phyloP scores from a whole-genome alignment of 2,888 invertebrate genomes.

The Archips crataeganus region DNA sequence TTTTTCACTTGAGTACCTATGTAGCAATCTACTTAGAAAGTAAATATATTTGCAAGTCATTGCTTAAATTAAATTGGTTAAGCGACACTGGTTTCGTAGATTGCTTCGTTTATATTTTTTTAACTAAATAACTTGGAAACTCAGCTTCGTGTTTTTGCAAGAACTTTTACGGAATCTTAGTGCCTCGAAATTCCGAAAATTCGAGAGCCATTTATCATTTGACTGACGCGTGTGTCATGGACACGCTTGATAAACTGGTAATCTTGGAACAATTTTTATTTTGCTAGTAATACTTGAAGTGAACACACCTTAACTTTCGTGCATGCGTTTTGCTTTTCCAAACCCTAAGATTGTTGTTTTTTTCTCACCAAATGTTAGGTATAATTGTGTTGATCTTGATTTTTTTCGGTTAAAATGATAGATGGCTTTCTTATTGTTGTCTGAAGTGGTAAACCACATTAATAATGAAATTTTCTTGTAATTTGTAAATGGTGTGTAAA shows the following conservation, averaged over 20 bases:
- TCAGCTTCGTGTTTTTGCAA: conserved; percentile 4
- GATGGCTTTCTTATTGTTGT: too few relatives aligned
- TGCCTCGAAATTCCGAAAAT: conserved; percentile 20
- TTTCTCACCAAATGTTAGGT: too few relatives aligned
- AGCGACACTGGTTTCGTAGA: background rate
- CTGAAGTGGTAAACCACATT: too few relatives aligned
- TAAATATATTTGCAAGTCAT: conserved; percentile 2
- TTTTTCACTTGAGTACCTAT: too few relatives aligned
- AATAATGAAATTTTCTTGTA: too few relatives aligned
- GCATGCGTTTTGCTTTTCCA: too few relatives aligned
- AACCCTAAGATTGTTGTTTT: background rate
- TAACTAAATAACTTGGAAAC: background rate
- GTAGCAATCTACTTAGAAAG: background rate
- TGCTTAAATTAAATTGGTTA: background rate
- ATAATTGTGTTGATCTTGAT: too few relatives aligned
- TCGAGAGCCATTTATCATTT: conserved; percentile 31
- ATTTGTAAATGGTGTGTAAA: too few relatives aligned
- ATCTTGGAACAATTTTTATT: conserved; percentile 1
- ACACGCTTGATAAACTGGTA: conserved; percentile 19
- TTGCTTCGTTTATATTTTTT: background rate
- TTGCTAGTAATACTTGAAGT: background rate
- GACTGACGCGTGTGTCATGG: conserved; percentile 21
- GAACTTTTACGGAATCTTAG: conserved; percentile 21
- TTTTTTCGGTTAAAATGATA: too few relatives aligned
- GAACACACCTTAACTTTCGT: background rate